These are phyloP conservation scores for Chrysocyon brachyurus DNA, from an alignment of 2,797 vertebrate genomes.

Conservation along the genomic window DNA sequence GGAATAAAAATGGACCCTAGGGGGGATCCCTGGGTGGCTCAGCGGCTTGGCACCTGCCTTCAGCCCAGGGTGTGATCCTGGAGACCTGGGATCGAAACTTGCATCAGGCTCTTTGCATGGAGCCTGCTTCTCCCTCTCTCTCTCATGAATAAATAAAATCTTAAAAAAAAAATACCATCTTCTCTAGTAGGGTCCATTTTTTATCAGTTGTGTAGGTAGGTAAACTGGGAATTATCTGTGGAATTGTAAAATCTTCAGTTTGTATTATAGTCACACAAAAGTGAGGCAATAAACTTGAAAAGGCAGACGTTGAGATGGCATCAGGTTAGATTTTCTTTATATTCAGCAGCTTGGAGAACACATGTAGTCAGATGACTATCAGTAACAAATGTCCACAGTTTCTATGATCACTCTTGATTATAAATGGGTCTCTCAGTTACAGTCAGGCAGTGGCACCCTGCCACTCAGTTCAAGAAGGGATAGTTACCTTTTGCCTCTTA, in stretches of 20 bases:
- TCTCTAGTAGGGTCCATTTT: not conserved
- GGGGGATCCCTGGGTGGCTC: not conserved
- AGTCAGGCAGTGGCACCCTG: not conserved
- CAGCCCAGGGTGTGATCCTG: too few relatives aligned
- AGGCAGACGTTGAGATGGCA: not conserved
- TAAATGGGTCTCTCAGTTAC: not conserved
- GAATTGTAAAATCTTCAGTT: not conserved
- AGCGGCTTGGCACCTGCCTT: too few relatives aligned
- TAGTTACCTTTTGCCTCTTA: not conserved
- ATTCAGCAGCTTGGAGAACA: not conserved
- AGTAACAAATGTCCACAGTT: not conserved
- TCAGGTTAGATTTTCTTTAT: not conserved
- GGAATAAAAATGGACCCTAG: not conserved
- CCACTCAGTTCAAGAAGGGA: not conserved
- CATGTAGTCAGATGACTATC: not conserved
- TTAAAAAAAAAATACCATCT: too few relatives aligned
- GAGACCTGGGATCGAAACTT: too few relatives aligned
- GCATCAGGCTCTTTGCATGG: too few relatives aligned
- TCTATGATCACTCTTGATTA: not conserved
- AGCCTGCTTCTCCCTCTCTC: too few relatives aligned
- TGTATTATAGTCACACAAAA: not conserved
- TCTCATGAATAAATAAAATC: too few relatives aligned
- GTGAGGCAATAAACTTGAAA: not conserved
- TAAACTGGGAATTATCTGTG: not conserved
- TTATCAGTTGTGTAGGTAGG: not conserved